Base-by-base conservation (phyloP, 2,113 vertebrate genomes). In the Corythoichthys haematopterus region DNA sequence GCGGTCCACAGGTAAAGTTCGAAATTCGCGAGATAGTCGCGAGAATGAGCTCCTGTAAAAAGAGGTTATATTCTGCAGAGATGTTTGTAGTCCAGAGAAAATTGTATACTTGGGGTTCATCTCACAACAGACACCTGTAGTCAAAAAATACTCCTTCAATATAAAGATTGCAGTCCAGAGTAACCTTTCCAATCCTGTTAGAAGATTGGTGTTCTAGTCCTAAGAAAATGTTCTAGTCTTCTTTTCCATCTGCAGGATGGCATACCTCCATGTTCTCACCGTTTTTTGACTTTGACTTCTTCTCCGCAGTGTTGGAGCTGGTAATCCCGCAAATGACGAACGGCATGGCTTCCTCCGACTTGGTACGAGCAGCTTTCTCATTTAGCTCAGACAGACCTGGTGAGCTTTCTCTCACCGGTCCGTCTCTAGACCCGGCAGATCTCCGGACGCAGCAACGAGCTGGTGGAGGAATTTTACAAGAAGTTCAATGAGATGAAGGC, bases 221-320 rank as follows among this genome's bases (percentile, higher is more conserved):
- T 2, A 8, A 9, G 9, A 4, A 20, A 3, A 33, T n/a, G 3
- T 3, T 33, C 2, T 2, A 33, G 52, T 53, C 9, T 8, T 43
- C 40, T 43, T 43, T 43, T 43, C 40, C 40, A 43, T 8, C 1
- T 14, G 11, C 46, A 47, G 46, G 10, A 43, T 13, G 46, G 12
- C 46, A 10, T 8, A 11, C 10, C 3, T 28, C 3, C 9, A 6
- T 12, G 6, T 14, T 36, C 20, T 14, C 10, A 9, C 12, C 55
- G 10, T 10, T 28, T 16, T 46, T 12, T 1, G 5, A 14, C 33
- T 14, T n/a, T 46, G 10, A 15, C 43, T 62, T 62, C 59, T n/a
- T 62, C n/a, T 46, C 36, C 45, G 10, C 60, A 62, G 60, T 62
- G 60, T 46, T 43, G n/a, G 60, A 62, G 60, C 38, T 20, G 5